Conservation (phyloP, 2,888 invertebrate species). For the Heliconius ismenius region DNA sequence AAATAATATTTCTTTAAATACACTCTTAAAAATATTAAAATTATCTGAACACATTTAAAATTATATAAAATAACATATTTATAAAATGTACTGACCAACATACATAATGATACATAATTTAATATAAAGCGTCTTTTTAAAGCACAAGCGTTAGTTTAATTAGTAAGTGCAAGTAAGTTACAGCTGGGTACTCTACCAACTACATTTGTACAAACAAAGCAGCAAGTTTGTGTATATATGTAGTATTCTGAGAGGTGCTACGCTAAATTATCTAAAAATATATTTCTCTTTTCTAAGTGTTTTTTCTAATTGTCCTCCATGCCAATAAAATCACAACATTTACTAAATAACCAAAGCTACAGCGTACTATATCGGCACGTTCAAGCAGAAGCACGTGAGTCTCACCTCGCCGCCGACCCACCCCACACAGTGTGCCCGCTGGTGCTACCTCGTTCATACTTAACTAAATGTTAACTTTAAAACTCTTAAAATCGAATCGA, state of each 20-base stretch:
- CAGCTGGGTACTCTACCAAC: neutral
- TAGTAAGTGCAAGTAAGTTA: neutral
- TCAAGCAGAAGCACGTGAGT: neutral
- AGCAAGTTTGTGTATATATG: too few species aligned
- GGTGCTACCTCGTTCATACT: slow-evolving; percentile 5
- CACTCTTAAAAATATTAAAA: neutral
- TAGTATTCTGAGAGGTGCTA: too few species aligned
- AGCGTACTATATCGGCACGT: neutral
- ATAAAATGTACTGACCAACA: neutral
- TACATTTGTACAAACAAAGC: neutral
- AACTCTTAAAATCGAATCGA: too few species aligned
- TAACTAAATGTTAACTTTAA: neutral
- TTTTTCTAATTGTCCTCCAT: neutral
- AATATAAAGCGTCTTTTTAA: slow-evolving; percentile 40
- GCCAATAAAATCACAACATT: neutral
- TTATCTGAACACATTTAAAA: neutral
- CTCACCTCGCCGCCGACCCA: slow-evolving; percentile 16
- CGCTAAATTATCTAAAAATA: neutral
- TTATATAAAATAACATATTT: too few species aligned
- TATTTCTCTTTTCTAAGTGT: neutral
- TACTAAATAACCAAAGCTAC: neutral
- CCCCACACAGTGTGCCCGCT: neutral
- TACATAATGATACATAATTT: slow-evolving; percentile 21
- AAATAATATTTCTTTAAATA: neutral
- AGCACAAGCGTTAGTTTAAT: slow-evolving; percentile 16